Percentiles rank a stretch among this genome's conserved stretches.
Conservation (phyloP, 2,888 invertebrate genomes). For the Leucophenga montana region DNA sequence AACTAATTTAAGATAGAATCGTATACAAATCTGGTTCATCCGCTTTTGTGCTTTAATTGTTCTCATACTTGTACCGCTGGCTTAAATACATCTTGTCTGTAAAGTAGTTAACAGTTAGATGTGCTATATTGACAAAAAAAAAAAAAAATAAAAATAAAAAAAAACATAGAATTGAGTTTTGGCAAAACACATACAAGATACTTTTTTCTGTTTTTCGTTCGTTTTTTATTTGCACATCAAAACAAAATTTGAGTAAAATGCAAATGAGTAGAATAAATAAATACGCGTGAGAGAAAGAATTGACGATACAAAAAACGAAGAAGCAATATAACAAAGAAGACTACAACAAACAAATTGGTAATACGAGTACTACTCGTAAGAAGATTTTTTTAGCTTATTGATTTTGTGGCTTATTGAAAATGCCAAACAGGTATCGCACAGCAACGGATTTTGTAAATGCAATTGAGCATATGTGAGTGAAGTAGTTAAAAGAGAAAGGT, state of each 20-base stretch:
- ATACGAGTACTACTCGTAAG: too few relatives aligned
- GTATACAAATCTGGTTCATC: not conserved
- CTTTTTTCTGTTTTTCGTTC: not conserved
- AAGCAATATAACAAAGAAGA: too few relatives aligned
- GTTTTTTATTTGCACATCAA: not conserved
- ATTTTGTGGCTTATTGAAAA: conserved; percentile 42
- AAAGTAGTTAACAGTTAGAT: conserved; percentile 40
- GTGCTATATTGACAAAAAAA: conserved; percentile 22
- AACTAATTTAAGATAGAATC: too few relatives aligned
- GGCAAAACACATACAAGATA: too few relatives aligned
- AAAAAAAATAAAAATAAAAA: conserved; percentile 10
- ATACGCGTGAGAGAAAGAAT: not conserved
- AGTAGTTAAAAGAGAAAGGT: not conserved
- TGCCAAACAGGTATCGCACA: conserved; percentile 45
- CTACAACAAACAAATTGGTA: too few relatives aligned
- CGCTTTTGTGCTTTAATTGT: too few relatives aligned
- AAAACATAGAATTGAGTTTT: not conserved
- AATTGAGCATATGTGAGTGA: not conserved
- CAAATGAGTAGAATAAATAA: conserved; percentile 39
- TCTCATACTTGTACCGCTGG: too few relatives aligned
- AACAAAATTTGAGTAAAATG: conserved; percentile 38
- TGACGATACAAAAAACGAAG: not conserved
- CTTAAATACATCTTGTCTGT: too few relatives aligned
- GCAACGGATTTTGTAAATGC: conserved; percentile 11
- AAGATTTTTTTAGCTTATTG: too few relatives aligned